phyloP scores from a whole-genome alignment of 2,797 vertebrate species.

The Leontocebus nigricollis region DNA sequence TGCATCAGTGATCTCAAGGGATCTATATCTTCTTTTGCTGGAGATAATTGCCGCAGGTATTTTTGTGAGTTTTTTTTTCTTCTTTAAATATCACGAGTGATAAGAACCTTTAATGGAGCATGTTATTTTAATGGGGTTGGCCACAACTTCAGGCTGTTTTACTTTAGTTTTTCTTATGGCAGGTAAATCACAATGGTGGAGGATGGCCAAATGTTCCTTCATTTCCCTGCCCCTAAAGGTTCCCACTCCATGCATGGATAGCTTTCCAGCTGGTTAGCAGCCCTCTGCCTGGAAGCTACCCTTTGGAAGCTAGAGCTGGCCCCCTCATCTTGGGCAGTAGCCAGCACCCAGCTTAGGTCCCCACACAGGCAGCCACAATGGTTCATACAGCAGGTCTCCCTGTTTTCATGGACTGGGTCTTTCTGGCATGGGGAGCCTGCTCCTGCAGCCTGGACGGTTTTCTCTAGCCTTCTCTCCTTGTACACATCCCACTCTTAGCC shows the following conservation, averaged over 20 bases:
- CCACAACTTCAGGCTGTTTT: background rate
- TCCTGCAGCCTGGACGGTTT: background rate
- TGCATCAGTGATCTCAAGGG: background rate
- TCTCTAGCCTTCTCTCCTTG: background rate
- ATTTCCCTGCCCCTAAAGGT: background rate
- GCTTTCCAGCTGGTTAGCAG: background rate
- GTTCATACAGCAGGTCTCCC: background rate
- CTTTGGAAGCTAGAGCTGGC: background rate
- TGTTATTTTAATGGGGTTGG: background rate
- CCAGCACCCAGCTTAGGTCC: background rate
- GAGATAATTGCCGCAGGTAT: background rate
- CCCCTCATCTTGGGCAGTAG: background rate
- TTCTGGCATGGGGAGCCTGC: background rate
- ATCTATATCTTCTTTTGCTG: background rate
- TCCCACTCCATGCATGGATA: background rate
- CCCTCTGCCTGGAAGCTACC: background rate
- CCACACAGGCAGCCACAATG: background rate
- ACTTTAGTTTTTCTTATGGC: constrained; percentile 18
- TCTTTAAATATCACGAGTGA: constrained; percentile 6
- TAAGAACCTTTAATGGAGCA: background rate
- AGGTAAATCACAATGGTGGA: background rate
- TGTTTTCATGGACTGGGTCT: background rate
- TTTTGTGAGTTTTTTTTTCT: background rate
- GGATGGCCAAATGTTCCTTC: background rate
- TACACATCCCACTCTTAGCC: too few species aligned